Percentiles rank a stretch among this genome's conserved stretches.
Evolutionary conservation across 2,888 invertebrate species (phyloP).

Genomic region (Ametastegia equiseti): DNA sequence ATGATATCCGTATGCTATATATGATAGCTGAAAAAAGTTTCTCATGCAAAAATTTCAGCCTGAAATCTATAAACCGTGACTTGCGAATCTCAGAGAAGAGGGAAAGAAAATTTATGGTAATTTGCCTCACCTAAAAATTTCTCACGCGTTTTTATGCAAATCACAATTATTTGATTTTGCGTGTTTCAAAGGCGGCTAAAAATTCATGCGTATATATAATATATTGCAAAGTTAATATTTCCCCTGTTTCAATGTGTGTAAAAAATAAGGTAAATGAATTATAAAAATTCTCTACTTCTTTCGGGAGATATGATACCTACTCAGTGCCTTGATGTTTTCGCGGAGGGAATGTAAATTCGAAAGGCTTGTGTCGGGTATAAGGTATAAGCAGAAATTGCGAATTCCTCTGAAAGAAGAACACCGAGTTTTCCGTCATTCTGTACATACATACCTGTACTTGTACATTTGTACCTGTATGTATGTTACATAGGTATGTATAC

Average conservation of each 20-base stretch:
- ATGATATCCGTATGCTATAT: neutral
- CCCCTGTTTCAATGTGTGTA: too few relatives aligned
- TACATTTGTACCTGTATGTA: neutral
- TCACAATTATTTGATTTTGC: too few relatives aligned
- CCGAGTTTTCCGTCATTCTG: neutral
- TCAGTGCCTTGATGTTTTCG: neutral
- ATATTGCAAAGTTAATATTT: neutral
- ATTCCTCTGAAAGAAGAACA: neutral
- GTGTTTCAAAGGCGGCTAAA: too few relatives aligned
- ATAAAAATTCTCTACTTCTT: neutral
- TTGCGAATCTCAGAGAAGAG: too few relatives aligned
- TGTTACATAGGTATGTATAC: neutral
- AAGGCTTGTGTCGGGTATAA: neutral
- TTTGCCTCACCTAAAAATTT: too few relatives aligned
- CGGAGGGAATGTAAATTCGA: neutral
- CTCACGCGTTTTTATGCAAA: too few relatives aligned
- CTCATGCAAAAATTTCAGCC: too few relatives aligned
- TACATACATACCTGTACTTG: neutral
- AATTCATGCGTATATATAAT: too few relatives aligned
- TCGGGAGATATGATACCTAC: neutral
- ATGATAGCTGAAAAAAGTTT: neutral
- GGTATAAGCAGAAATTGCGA: neutral
- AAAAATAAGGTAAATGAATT: conserved; percentile 6
- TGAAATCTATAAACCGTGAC: neutral
- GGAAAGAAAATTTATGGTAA: too few relatives aligned